phyloP scores from a whole-genome alignment of 1,140 invertebrate genomes.

The Hestina assimilis region DNA sequence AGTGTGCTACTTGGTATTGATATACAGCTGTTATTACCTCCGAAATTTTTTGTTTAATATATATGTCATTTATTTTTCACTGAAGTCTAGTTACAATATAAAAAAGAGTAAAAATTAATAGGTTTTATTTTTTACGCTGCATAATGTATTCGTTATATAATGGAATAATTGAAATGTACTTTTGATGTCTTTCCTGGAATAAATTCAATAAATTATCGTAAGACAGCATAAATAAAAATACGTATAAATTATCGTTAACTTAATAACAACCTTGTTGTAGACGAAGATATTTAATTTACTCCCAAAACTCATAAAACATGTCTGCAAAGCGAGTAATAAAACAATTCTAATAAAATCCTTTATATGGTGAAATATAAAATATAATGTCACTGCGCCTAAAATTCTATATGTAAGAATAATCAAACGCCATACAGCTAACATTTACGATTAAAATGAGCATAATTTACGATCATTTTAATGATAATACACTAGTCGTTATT shows the following conservation, averaged over 20 bases:
- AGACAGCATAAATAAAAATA: too few species aligned
- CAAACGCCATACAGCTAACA: slow-evolving; percentile 18
- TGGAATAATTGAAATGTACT: too few species aligned
- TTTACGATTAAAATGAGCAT: slow-evolving; percentile 28
- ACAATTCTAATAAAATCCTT: neutral
- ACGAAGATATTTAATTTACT: neutral
- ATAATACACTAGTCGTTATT: slow-evolving; percentile 28
- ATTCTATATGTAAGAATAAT: slow-evolving; percentile 23
- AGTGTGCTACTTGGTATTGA: slow-evolving; percentile 10
- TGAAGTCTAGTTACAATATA: too few species aligned
- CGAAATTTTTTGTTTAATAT: too few species aligned
- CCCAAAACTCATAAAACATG: neutral
- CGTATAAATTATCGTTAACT: neutral
- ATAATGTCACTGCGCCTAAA: slow-evolving; percentile 15
- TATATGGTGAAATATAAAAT: neutral
- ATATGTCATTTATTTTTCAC: too few species aligned
- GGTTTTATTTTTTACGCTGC: too few species aligned
- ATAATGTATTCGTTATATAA: too few species aligned
- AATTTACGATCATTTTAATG: slow-evolving; percentile 31
- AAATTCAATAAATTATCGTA: neutral
- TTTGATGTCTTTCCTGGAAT: neutral
- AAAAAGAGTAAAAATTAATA: too few species aligned
- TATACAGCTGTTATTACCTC: slow-evolving; percentile 44
- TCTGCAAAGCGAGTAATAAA: neutral
- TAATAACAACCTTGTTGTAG: too few species aligned